Percentiles rank a stretch among this genome's conserved stretches.
These are phyloP conservation scores for Drusus annulatus DNA, from an alignment of 1,140 invertebrate species.

Conservation along the genomic window DNA sequence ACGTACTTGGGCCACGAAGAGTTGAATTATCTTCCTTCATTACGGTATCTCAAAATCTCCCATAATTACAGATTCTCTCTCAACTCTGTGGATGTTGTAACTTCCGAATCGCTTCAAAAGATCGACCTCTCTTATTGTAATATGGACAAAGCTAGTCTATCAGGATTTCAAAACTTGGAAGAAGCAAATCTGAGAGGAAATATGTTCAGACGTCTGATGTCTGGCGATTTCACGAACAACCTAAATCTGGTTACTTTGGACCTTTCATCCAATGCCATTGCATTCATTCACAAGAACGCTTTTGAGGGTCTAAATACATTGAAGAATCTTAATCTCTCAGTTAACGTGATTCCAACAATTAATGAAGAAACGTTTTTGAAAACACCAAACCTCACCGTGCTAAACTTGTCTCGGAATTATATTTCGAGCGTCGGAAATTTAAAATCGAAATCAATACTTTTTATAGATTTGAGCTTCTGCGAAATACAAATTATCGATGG, in stretches of 20 bases:
- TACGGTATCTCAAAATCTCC: slow-evolving; percentile 70
- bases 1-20: slow-evolving; percentile 67
- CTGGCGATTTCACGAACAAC: slow-evolving; percentile 75
- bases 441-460: slow-evolving; percentile 70
- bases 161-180: slow-evolving; percentile 74
- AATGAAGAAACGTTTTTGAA: slow-evolving; percentile 71
- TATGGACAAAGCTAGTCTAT: slow-evolving; percentile 73
- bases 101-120: slow-evolving; percentile 70
- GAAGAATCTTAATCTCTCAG: slow-evolving; percentile 76
- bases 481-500: slow-evolving; percentile 73
- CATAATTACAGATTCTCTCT: slow-evolving; percentile 71
- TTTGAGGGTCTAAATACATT: slow-evolving; percentile 74
- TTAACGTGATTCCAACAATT: slow-evolving; percentile 75
- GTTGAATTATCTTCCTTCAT: slow-evolving; percentile 68
- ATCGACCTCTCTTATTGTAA: slow-evolving; percentile 79
- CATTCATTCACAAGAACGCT: slow-evolving; percentile 69
- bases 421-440: slow-evolving; percentile 73
- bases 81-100: slow-evolving; percentile 63
- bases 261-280: slow-evolving; percentile 76
- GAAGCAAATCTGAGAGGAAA: slow-evolving; percentile 75
- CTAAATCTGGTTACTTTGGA: slow-evolving; percentile 75
- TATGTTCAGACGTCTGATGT: slow-evolving; percentile 71
- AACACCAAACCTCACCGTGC: slow-evolving; percentile 71
- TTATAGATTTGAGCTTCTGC: slow-evolving; percentile 74
- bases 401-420: slow-evolving; percentile 78